Conservation (phyloP, 2,888 invertebrate species). For the Axea sp. region DNA sequence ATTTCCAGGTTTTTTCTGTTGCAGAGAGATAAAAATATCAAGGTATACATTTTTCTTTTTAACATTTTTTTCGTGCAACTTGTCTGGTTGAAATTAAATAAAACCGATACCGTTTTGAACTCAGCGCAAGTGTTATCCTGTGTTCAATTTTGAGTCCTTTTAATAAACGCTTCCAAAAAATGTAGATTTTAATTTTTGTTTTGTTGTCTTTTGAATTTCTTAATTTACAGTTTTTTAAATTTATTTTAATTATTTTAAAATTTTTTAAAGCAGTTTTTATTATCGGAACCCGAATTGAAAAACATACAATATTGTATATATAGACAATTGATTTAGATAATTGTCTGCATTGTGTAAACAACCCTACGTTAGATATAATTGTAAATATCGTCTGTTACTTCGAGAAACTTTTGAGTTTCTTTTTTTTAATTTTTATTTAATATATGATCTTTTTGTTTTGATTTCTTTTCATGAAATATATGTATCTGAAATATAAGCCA, state of each 20-base stretch:
- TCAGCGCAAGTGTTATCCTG: slow-evolving; percentile 41
- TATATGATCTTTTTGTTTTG: slow-evolving; percentile 52
- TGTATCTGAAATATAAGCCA: slow-evolving; percentile 13
- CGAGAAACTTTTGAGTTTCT: slow-evolving; percentile 17
- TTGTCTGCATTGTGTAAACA: slow-evolving; percentile 45
- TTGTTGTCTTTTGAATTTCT: too few relatives aligned
- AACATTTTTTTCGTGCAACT: slow-evolving; percentile 30
- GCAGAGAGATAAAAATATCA: slow-evolving; percentile 41
- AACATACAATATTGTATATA: slow-evolving; percentile 49
- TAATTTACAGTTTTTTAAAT: too few relatives aligned
- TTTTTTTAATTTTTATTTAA: too few relatives aligned
- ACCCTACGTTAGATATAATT: slow-evolving; percentile 51
- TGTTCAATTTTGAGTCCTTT: slow-evolving; percentile 15
- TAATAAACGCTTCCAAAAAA: slow-evolving; percentile 31
- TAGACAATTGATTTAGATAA: slow-evolving; percentile 44
- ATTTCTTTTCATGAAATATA: too few relatives aligned
- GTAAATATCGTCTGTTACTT: slow-evolving; percentile 59
- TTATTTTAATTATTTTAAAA: too few relatives aligned
- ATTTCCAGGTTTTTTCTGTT: slow-evolving; percentile 1
- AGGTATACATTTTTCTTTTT: background rate
- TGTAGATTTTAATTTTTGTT: too few relatives aligned
- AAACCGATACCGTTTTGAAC: slow-evolving; percentile 59
- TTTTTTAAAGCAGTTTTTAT: too few relatives aligned
- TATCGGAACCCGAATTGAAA: slow-evolving; percentile 35
- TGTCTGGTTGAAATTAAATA: slow-evolving; percentile 21